phyloP scores from a whole-genome alignment of 1,140 invertebrate genomes.

The Babylonia areolata region DNA sequence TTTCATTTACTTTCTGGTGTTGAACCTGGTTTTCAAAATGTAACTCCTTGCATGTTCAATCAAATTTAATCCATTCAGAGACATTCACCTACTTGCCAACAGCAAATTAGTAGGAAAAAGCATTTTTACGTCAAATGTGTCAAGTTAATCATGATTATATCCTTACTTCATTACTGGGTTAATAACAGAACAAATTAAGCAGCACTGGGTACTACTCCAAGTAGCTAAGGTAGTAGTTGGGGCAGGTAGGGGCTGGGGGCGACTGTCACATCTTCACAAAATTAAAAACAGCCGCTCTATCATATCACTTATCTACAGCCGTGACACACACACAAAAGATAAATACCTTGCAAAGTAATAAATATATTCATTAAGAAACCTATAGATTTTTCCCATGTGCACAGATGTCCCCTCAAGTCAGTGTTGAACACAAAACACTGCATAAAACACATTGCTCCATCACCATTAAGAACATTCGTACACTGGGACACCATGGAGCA shows the following conservation, averaged over 20 bases:
- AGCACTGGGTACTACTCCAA: no score
- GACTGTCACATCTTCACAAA: background rate
- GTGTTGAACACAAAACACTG: background rate
- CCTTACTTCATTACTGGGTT: background rate
- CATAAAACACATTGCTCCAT: background rate
- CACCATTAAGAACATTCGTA: background rate
- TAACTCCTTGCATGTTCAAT: no score
- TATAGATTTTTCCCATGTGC: background rate
- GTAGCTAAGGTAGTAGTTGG: background rate
- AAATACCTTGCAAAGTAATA: background rate
- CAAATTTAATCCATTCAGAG: no score
- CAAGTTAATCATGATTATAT: background rate
- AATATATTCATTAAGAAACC: background rate
- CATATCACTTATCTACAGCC: background rate
- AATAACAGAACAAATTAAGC: background rate
- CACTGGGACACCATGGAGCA: background rate
- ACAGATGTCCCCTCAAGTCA: background rate
- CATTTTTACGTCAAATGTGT: no score
- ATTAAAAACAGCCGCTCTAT: background rate
- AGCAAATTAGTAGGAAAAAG: no score
- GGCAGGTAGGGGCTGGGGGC: background rate
- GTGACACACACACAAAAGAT: conserved; percentile 2
- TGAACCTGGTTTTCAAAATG: no score
- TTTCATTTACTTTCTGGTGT: no score
- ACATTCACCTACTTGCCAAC: no score